Conservation (phyloP, 2,888 invertebrate genomes). For the Ferrisia virgata region DNA sequence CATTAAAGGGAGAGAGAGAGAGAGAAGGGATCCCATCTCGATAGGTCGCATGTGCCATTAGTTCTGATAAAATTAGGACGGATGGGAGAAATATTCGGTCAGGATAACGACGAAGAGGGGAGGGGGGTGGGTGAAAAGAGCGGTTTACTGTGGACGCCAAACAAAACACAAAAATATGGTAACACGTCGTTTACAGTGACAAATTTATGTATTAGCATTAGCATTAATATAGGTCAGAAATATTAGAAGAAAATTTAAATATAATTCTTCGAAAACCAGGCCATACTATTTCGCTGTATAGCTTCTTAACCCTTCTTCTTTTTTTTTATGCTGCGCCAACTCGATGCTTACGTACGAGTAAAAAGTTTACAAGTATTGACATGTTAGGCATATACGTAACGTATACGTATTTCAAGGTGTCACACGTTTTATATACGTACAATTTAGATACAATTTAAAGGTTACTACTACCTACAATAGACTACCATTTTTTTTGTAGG, state of each 20-base stretch:
- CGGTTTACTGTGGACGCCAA: constrained; percentile 25
- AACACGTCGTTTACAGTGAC: constrained; percentile 23
- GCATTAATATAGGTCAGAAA: constrained; percentile 42
- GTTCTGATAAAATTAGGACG: constrained; percentile 20
- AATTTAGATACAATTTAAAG: too few species aligned
- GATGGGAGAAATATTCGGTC: background rate
- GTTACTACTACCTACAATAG: too few species aligned
- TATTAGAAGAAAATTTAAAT: constrained; percentile 40
- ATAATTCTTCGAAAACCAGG: constrained; percentile 41
- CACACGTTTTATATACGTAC: too few species aligned
- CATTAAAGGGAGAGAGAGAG: background rate
- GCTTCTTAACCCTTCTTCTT: background rate
- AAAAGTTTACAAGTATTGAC: too few species aligned
- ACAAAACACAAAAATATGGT: constrained; percentile 26
- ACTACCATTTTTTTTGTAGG: too few species aligned
- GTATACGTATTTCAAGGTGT: too few species aligned
- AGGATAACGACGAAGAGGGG: too few species aligned
- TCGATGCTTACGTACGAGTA: too few species aligned
- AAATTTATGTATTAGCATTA: constrained; percentile 38
- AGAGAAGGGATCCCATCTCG: background rate
- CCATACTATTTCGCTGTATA: too few species aligned
- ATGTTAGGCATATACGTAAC: too few species aligned
- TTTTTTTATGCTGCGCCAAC: too few species aligned
- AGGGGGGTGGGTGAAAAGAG: too few species aligned
- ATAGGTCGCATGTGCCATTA: constrained; percentile 2